Evolutionary conservation across 2,113 vertebrate species (phyloP).

Genomic region (Dissostichus mawsoni): DNA sequence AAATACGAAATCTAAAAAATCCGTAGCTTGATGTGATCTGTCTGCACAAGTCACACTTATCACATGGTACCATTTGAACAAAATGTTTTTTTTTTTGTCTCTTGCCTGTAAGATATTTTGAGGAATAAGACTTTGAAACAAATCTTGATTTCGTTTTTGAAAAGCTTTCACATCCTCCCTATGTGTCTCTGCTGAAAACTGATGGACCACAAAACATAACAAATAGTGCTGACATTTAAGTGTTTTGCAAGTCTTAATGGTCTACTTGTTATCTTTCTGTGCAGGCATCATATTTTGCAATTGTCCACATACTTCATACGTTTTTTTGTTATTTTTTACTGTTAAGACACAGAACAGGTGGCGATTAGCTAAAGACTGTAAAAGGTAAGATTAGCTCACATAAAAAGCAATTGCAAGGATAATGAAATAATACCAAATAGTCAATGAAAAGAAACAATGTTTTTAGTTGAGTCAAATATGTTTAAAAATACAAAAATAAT

Average conservation of each 20-base stretch:
- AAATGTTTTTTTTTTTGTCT: background rate
- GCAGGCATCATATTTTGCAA: background rate
- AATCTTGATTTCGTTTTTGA: background rate
- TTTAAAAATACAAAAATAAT: background rate
- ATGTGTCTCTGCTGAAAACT: background rate
- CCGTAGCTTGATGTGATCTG: too few species aligned
- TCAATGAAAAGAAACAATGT: background rate
- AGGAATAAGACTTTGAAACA: background rate
- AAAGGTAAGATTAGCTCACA: background rate
- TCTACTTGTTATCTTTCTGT: background rate
- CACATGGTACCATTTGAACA: background rate
- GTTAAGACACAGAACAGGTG: background rate
- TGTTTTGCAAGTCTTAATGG: background rate
- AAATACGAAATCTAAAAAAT: too few species aligned
- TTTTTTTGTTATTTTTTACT: background rate
- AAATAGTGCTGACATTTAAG: background rate
- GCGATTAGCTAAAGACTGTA: background rate
- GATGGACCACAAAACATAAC: background rate
- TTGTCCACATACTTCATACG: background rate
- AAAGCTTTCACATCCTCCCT: constrained; percentile 26
- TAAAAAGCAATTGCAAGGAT: background rate
- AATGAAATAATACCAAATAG: background rate
- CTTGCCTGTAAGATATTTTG: background rate
- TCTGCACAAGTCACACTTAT: background rate
- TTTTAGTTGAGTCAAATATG: background rate